Evolutionary conservation across 1,140 invertebrate species (phyloP).

Genomic region (Drosophila ficusphila): DNA sequence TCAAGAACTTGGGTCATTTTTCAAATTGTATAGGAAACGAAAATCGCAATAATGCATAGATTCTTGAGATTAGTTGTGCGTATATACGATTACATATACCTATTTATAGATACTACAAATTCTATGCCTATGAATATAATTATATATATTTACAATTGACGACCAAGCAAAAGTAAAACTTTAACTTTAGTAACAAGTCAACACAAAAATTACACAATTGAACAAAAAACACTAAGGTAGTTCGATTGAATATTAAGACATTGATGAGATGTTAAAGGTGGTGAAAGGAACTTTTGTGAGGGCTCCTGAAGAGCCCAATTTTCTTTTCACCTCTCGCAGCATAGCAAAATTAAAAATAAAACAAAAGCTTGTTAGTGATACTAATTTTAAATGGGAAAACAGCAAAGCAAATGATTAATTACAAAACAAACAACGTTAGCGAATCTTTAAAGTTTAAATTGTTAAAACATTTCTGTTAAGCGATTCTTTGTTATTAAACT

Average conservation of each 20-base stretch:
- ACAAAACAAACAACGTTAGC: conserved; percentile 32
- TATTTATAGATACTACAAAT: conserved; percentile 34
- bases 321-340: conserved; percentile 25
- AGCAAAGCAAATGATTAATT: background rate
- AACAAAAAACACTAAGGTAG: conserved; percentile 31
- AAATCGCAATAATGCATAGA: conserved; percentile 22
- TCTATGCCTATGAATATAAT: conserved; percentile 59
- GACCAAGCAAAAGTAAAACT: conserved; percentile 79
- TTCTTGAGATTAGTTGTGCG: conserved; percentile 40
- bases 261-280: background rate
- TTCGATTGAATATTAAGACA: conserved; percentile 30
- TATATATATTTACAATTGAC: conserved; percentile 67
- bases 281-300: background rate
- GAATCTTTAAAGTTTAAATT: conserved; percentile 38
- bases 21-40: conserved; percentile 50
- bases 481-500: conserved; percentile 17
- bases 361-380: conserved; percentile 77
- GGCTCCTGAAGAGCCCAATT: background rate
- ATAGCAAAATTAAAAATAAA: conserved; percentile 27
- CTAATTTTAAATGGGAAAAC: conserved; percentile 68
- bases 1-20: conserved; percentile 19
- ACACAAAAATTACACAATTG: conserved; percentile 22
- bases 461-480: conserved; percentile 38
- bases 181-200: conserved; percentile 63
- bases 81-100: conserved; percentile 33